Evolutionary conservation across 2,888 invertebrate species (phyloP), one percentile per base, ranked within the genome.

Genomic region (Graphium colonna): DNA sequence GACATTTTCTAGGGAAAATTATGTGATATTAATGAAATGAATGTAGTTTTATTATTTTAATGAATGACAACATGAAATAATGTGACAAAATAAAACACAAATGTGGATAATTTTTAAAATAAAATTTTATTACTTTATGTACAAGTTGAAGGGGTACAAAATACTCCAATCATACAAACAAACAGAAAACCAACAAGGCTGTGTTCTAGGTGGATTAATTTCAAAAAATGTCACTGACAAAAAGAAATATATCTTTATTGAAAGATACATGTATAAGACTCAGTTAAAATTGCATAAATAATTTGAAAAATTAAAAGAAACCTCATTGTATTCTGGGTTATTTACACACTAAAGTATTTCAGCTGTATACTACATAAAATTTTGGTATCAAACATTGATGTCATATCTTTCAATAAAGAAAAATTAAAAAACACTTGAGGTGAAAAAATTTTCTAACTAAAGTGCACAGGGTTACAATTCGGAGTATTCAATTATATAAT

Each of bases 61-160:
- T 21, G 21, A 21, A 21, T 21, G 21, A 21, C 21, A 21, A 5
- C 5, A 21, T 21, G 21, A 38, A 44, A 26, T 13, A 16, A 1
- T 45, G 31, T 21, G 15, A 52, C 56, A 28, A 70, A 82, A 78
- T 75, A 63, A 82, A 78, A 78, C 64, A 68, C 49, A 72, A 69
- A 68, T 68, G 52, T 61, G 62, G 64, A 63, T 71, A 75, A 77
- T 70, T 80, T 82, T 83, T 82, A 83, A 86, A 87, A 88, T 87
- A 85, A 80, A 75, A 73, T 80, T 86, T 83, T 82, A 86, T 87
- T 86, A 85, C 77, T 82, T 83, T 87, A 88, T 88, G 71, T 88
- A 88, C 87, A 88, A 78, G 76, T 78, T 74, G 78, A 79, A 67
- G 67, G 72, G 76, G 77, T 76, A 81, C 75, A 76, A 72, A 73